phyloP scores from a whole-genome alignment of 1,140 invertebrate genomes.

The Scaptomyza pallida region DNA sequence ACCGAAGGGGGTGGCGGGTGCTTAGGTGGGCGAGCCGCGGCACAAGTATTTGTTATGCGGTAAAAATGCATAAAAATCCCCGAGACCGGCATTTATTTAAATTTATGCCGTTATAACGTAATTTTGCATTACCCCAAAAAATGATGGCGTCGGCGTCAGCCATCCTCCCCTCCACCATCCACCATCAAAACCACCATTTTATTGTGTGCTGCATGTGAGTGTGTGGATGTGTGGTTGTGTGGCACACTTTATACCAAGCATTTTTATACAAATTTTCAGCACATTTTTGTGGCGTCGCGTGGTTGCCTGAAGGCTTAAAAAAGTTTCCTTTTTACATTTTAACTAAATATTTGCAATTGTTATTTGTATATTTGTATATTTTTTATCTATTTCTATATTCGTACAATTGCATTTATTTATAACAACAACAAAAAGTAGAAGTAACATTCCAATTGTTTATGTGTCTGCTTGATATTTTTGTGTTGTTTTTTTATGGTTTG shows the following conservation, averaged over 20 bases:
- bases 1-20: background rate
- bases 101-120: conserved; percentile 84
- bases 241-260: conserved; percentile 59
- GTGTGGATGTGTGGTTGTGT: conserved; percentile 26
- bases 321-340: conserved; percentile 64
- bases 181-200: conserved; percentile 50
- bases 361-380: conserved; percentile 63
- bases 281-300: conserved; percentile 31
- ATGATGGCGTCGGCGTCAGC: conserved; percentile 59
- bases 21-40: conserved; percentile 23
- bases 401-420: conserved; percentile 48
- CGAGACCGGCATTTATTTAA: conserved; percentile 84
- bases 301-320: conserved; percentile 61
- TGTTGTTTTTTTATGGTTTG: conserved; percentile 16
- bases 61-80: conserved; percentile 84
- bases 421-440: conserved; percentile 2
- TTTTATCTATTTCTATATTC: conserved; percentile 57
- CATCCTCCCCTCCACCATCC: conserved; percentile 17
- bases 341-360: conserved; percentile 79
- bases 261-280: conserved; percentile 66
- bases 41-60: conserved; percentile 84
- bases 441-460: conserved; percentile 64
- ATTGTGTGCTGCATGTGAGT: conserved; percentile 59
- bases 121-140: conserved; percentile 81
- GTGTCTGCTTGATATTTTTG: conserved; percentile 29